Base-by-base conservation (phyloP, 2,797 vertebrate species). In the Martes flavigula region DNA sequence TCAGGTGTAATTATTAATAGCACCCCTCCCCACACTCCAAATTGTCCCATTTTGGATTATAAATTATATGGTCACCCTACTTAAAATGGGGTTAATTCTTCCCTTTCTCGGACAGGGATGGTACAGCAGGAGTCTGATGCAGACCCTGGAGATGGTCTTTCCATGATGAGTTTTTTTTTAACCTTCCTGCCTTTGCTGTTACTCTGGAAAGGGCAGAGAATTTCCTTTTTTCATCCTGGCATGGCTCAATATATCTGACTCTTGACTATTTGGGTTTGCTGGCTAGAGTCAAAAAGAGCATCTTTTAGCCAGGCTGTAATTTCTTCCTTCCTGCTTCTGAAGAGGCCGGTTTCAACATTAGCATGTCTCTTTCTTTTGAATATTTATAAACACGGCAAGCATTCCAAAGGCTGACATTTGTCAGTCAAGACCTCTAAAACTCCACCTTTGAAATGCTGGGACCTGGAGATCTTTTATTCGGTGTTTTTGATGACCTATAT, bases 1-100 rank as follows among this genome's bases (percentile, higher is more conserved):
- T 91, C 56, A 56, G 54, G 51, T 78, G 21, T 77, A 58, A 94
- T 96, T 96, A 95, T 89, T 93, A 94, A 93, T 60, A 95, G 87
- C 46, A 90, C 35, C 43, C 83, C 54, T 25, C 56, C n/a, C 96
- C 68, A 58, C 9, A 72, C 38, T 93, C 79, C 83, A 51, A 92
- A 91, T 5, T 66, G 90, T 75, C 51, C 75, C 89, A 87, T 60
- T 93, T 91, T 75, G 48, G 10, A 64, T 72, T 70, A 89, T 54
- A 83, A 60, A 73, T 90, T 48, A 56, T 46, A 46, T 35, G 38
- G 43, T 60, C 68, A 95, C n/a, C 91, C 83, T 94, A 77, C 58
- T 87, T 89, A 81, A 89, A 90, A 93, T 25, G 68, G 73, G 62
- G 56, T 90, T 91, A 90, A 58, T 89, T 70, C 20, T 89, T 83